Percentiles rank a stretch among this genome's conserved stretches.
Evolutionary conservation across 2,888 invertebrate species (phyloP).

Genomic region (Sphaeridia pumilis): DNA sequence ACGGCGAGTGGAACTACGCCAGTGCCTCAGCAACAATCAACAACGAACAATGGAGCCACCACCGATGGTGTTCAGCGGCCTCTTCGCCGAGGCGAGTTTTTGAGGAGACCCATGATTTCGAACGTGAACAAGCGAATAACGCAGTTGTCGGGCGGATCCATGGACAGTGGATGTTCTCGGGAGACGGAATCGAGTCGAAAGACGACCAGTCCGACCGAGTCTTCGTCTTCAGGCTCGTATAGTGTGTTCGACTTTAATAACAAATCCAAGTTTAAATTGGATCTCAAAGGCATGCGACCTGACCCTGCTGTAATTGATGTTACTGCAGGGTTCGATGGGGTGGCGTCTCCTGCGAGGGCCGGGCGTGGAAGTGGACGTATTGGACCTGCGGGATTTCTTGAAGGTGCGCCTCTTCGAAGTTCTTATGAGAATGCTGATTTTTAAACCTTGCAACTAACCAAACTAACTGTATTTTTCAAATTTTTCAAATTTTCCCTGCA

Average conservation of each 20-base stretch:
- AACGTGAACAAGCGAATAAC: constrained; percentile 9
- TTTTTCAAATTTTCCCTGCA: not conserved
- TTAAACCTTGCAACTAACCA: no score
- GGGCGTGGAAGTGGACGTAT: no score
- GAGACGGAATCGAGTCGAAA: constrained; percentile 16
- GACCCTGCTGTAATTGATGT: no score
- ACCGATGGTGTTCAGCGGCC: no score
- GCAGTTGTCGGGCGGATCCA: constrained; percentile 13
- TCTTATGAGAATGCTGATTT: no score
- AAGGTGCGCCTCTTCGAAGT: no score
- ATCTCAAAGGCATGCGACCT: constrained; percentile 10
- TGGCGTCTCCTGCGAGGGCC: no score
- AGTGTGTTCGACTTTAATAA: constrained; percentile 21
- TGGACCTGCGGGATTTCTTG: no score
- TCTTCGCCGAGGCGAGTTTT: no score
- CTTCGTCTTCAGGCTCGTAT: constrained; percentile 32
- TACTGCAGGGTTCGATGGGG: no score
- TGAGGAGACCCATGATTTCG: no score
- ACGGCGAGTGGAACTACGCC: constrained; percentile 3
- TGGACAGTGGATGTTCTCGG: constrained; percentile 17
- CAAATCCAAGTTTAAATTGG: constrained; percentile 16
- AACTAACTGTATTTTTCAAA: not conserved
- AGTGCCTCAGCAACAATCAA: constrained; percentile 1
- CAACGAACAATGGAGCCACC: constrained; percentile 2
- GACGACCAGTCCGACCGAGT: constrained; percentile 20